phyloP scores from a whole-genome alignment of 2,797 vertebrate genomes.

The Urocyon cinereoargenteus region DNA sequence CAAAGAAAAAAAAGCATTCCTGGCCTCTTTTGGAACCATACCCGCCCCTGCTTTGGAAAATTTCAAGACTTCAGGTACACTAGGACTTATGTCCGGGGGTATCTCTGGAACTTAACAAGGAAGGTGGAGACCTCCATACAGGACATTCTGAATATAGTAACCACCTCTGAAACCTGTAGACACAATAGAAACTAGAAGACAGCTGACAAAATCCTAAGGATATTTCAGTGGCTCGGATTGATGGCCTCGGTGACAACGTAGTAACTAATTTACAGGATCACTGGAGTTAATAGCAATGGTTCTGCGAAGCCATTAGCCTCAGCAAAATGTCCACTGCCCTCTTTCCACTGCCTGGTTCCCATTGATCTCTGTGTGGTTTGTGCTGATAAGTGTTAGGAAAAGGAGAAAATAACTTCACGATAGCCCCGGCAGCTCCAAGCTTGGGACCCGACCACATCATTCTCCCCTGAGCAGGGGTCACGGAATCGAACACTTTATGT shows the following conservation, averaged over 20 bases:
- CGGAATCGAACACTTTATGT: background rate
- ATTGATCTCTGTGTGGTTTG: background rate
- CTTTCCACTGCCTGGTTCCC: background rate
- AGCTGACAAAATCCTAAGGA: background rate
- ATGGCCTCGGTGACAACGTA: background rate
- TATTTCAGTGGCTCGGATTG: background rate
- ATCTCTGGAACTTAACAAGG: background rate
- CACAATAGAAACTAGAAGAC: background rate
- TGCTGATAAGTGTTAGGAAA: conserved; percentile 28
- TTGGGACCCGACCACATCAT: background rate
- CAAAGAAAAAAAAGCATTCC: background rate
- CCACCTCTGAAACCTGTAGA: background rate
- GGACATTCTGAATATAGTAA: background rate
- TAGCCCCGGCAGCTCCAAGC: background rate
- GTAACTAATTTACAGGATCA: background rate
- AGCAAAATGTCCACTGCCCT: background rate
- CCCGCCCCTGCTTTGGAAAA: background rate
- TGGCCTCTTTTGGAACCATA: background rate
- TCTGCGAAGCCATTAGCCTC: conserved; percentile 27
- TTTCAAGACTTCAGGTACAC: background rate
- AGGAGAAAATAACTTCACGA: background rate
- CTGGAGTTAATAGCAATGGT: background rate
- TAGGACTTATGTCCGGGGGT: background rate
- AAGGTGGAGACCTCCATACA: background rate
- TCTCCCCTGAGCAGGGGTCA: background rate